phyloP scores from a whole-genome alignment of 2,888 invertebrate species.

The Rhagonycha fulva region DNA sequence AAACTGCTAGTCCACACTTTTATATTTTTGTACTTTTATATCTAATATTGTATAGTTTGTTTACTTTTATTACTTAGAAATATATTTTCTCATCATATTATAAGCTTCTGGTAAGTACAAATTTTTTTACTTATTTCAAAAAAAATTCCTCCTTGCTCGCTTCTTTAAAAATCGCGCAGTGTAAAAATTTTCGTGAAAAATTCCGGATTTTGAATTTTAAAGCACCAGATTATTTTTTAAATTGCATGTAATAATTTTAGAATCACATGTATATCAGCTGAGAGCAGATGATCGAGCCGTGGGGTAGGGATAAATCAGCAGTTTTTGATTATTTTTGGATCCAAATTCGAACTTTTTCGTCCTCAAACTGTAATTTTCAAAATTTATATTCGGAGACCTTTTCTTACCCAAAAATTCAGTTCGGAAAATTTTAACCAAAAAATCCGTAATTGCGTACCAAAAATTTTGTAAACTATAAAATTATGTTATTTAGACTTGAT shows the following conservation, averaged over 20 bases:
- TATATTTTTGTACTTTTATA: constrained; percentile 57
- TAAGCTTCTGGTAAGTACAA: constrained; percentile 52
- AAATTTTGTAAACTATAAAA: neutral
- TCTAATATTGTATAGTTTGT: constrained; percentile 54
- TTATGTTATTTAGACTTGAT: constrained; percentile 15
- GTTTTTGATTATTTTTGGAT: constrained; percentile 10
- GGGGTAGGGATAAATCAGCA: constrained; percentile 6
- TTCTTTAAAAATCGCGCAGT: neutral
- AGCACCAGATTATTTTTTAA: neutral
- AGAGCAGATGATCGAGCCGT: constrained; percentile 25
- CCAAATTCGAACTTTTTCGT: neutral
- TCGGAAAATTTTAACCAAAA: neutral
- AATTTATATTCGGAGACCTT: neutral
- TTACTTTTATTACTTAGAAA: constrained; percentile 50
- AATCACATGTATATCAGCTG: constrained; percentile 28
- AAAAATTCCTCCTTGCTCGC: neutral
- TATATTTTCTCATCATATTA: constrained; percentile 51
- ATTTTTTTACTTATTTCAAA: neutral
- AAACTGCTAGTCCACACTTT: constrained; percentile 54
- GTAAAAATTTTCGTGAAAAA: neutral
- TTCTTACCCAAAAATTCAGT: neutral
- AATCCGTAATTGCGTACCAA: neutral
- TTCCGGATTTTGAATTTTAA: neutral
- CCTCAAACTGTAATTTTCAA: neutral
- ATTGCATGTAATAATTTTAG: constrained; percentile 5